Evolutionary conservation across 1,140 invertebrate species (phyloP), one percentile per base, ranked within the genome.

Genomic region (Zaprionus tsacasi): DNA sequence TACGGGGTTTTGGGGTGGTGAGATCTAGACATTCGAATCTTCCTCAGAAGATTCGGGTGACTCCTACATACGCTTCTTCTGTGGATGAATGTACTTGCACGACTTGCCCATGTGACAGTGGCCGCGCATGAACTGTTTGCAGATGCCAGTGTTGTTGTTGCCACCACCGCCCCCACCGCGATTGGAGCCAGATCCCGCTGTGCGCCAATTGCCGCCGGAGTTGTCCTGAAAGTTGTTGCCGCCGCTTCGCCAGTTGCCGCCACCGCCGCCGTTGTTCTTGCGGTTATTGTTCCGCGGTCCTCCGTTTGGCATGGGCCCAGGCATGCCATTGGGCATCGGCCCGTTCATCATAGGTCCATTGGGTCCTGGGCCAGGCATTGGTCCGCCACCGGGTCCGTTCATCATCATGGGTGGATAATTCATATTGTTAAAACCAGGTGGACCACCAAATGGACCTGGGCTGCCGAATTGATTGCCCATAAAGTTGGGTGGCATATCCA

Each of bases 51-150:
- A 91, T 85, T 91, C 87, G 67, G 76, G 56, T 63, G 60, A 81
- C 43, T 92, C 77, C 88, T 92, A 92, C 83, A 92, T 75, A 36
- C 86, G 77, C 60, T 95, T 95, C 13, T 95, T 94, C 69, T 95
- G 95, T 25, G 96, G 96, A 93, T 97, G 96, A 76, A 97, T 92
- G 91, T 95, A 97, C 56, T 95, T 94, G 91, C 96, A 97, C 77
- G 95, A 96, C 66, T 96, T 96, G 17, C 96, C 95, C 82, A 96
- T 94, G 61, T 96, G 93, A 92, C 96, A 97, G 69, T 94, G 96
- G 2, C 96, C 96, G 81, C 96, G 95, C 82, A 95, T 95, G 81
- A 96, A 96, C 82, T 96, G 96, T 85, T 96, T 95, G 91, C 96
- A 97, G 12, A 96, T 83, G 60, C 95, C 93, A 3, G 93, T 93